phyloP scores from a whole-genome alignment of 2,797 vertebrate species.

The Epinephelus malabaricus region DNA sequence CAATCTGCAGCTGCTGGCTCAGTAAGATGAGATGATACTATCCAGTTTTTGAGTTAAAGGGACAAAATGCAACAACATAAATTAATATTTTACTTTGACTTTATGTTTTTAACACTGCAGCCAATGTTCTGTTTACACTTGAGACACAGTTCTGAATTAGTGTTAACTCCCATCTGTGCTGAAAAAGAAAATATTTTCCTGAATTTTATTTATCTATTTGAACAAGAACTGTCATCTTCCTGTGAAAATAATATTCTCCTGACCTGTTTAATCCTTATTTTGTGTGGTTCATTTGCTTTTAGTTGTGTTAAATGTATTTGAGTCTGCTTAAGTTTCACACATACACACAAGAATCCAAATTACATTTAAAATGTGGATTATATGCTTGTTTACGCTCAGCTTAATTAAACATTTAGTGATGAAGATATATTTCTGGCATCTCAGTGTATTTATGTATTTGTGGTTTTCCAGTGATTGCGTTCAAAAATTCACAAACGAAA shows the following conservation, averaged over 20 bases:
- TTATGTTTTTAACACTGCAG: neutral
- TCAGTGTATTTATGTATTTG: conserved; percentile 8
- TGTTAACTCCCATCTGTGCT: neutral
- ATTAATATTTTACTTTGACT: neutral
- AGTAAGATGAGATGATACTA: conserved; percentile 24
- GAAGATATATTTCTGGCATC: neutral
- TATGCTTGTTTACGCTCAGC: neutral
- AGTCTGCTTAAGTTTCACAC: neutral
- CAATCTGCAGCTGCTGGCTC: conserved; percentile 72
- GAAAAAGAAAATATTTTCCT: neutral
- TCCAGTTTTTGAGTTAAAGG: neutral
- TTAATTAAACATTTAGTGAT: neutral
- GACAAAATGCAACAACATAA: neutral
- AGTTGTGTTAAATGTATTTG: conserved; percentile 6
- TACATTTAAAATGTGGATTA: neutral
- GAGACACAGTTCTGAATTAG: neutral
- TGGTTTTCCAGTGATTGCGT: neutral
- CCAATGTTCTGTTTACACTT: neutral
- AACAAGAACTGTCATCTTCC: neutral
- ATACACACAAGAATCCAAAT: too few species aligned
- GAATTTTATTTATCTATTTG: neutral
- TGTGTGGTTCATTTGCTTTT: neutral
- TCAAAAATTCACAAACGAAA: neutral
- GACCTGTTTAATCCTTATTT: neutral
- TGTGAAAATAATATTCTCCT: neutral